These are phyloP conservation scores for Lerista edwardsae DNA, from an alignment of 2,797 vertebrate genomes.

Conservation along the genomic window DNA sequence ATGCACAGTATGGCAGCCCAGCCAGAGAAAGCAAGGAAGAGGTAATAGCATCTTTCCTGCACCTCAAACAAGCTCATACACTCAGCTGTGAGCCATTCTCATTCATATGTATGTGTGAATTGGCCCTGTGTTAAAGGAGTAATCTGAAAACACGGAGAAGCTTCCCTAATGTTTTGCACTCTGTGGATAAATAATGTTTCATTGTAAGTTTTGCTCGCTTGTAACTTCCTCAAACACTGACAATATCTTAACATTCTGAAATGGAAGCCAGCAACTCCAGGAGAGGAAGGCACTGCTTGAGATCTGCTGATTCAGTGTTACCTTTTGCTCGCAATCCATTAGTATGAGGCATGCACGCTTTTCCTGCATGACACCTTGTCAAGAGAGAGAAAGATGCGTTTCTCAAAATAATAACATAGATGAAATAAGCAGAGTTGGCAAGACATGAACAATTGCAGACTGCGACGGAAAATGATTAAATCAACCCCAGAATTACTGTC, in stretches of 20 bases:
- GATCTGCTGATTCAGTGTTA: slow-evolving; percentile 47
- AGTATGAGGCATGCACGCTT: slow-evolving; percentile 14
- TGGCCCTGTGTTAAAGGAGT: background rate
- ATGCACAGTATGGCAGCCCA: no score
- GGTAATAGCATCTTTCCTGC: no score
- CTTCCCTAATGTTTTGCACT: slow-evolving; percentile 13
- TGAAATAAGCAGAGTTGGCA: slow-evolving; percentile 44
- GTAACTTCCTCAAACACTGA: background rate
- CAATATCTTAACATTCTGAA: background rate
- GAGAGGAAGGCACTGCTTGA: slow-evolving; percentile 4
- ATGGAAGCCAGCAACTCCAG: slow-evolving; percentile 18
- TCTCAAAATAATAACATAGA: slow-evolving; percentile 20
- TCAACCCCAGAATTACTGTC: slow-evolving; percentile 34
- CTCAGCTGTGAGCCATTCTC: background rate
- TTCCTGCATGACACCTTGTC: slow-evolving; percentile 36
- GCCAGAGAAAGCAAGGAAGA: no score
- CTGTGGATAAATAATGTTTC: slow-evolving; percentile 18
- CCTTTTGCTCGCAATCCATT: slow-evolving; percentile 32
- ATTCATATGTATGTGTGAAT: background rate
- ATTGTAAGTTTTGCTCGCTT: background rate
- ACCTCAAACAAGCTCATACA: background rate
- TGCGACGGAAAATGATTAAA: slow-evolving; percentile 52
- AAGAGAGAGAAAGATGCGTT: slow-evolving; percentile 12
- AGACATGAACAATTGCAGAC: slow-evolving; percentile 35
- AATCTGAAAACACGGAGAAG: slow-evolving; percentile 4